These are phyloP conservation scores for Procavia capensis DNA, from an alignment of 2,113 vertebrate species.

Conservation along the genomic window DNA sequence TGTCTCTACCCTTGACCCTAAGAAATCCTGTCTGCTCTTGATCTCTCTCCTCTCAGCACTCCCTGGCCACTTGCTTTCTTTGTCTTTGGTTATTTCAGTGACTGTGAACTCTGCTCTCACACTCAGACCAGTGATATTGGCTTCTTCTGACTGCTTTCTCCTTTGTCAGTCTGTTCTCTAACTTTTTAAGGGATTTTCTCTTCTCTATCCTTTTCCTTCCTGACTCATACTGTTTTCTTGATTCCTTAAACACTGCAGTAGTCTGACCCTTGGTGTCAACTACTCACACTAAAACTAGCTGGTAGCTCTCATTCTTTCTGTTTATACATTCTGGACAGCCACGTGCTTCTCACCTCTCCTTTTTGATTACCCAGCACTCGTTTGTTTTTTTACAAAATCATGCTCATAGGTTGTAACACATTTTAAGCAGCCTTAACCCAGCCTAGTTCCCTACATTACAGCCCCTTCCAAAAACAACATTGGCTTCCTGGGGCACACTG, in stretches of 20 bases:
- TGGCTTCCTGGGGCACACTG: not conserved
- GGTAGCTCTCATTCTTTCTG: not conserved
- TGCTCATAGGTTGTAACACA: conserved; percentile 6
- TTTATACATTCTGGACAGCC: conserved; percentile 9
- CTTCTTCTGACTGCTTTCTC: conserved; percentile 19
- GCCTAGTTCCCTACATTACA: not conserved
- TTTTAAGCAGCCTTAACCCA: conserved; percentile 8
- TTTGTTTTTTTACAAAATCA: not conserved
- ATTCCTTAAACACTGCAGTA: conserved; percentile 22
- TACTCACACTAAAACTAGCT: not conserved
- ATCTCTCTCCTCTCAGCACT: not conserved
- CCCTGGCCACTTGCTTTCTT: not conserved
- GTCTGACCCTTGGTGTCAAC: not conserved
- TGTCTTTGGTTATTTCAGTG: not conserved
- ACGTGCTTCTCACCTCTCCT: not conserved
- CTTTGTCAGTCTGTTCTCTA: not conserved
- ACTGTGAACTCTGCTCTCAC: not conserved
- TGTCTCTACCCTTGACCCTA: not conserved
- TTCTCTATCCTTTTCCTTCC: not conserved
- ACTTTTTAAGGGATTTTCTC: not conserved
- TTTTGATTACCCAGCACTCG: not conserved
- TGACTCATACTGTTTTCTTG: not conserved
- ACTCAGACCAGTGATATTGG: not conserved
- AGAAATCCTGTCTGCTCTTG: not conserved
- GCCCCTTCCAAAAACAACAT: not conserved